Base-by-base conservation (phyloP, 2,113 vertebrate species). In the Rissa tridactyla region DNA sequence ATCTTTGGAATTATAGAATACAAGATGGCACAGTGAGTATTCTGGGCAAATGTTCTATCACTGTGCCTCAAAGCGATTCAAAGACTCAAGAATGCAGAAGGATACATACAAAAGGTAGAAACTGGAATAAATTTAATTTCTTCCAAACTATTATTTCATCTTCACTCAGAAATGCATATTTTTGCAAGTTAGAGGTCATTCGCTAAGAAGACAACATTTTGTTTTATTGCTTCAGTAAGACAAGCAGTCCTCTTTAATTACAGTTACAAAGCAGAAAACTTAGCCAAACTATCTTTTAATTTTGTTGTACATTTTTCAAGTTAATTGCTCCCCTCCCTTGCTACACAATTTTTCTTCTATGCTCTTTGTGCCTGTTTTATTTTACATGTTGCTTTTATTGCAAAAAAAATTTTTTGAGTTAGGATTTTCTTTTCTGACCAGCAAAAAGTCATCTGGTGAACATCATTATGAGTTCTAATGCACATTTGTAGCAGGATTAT, bases 281-380 rank as follows among this genome's bases (percentile, higher is more conserved):
- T 65, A 77, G 69, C 86, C 86, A 94, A 97, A 91, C 25, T 70
- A 82, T 94, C 82, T 70, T 94, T 94, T 72, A 62, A 96, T 95
- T 96, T 92, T 70, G 70, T 85, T 92, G 25, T 44, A 78, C 69
- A 92, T 95, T 92, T 95, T 91, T 97, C 88, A 95, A 88, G 36
- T 96, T 94, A 95, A 96, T 92, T 87, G 83, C 86, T 82, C 85
- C 38, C 47, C 76, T 22, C 12, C 26, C 25, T 38, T 51, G 27
- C 44, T 29, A 79, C 70, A 46, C 42, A 82, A 76, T 94, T 88
- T 94, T 96, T 96, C 71, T 94, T 95, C 58, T 57, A 38, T 49
- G 46, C 11, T 79, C 51, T 62, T 66, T 80, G 25, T 65, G 49
- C 82, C 83, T 90, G 86, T 57, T 95, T 91, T 85, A 90, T 80